Base-by-base conservation (phyloP, 2,113 vertebrate genomes). In the Megaceryle maxima region DNA sequence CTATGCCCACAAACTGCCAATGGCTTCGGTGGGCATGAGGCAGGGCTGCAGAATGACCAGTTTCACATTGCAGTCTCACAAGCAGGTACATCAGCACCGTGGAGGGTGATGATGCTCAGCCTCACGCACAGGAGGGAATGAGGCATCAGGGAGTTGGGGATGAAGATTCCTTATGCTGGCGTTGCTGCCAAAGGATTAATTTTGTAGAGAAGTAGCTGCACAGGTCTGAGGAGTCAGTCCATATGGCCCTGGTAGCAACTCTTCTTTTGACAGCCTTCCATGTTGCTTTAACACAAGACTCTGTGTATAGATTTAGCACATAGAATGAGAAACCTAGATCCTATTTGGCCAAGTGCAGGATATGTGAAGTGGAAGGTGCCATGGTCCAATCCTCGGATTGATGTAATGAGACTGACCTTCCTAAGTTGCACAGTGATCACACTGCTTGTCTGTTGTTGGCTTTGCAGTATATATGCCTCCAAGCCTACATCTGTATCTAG, bases 71-170 rank as follows among this genome's bases (percentile, higher is more conserved):
- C 60, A 33, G 3, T 55, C 56, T 33, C 3, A 3, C 18, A 18
- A 56, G n/a, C 35, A 25, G 51, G 9, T 48, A 7, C 8, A 0
- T 2, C 1, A 1, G 20, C 21, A 41, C 62, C 2, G 0, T 6
- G 37, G 37, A 16, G 5, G 10, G 9, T 68, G 72, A 13, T 26
- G 31, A 26, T 76, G 76, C 55, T 86, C 22, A 28, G 29, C 39
- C 76, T 25, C 0, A 6, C 50, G 68, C 53, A 35, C 46, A 28
- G 74, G 31, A 69, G 35, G 16, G 41, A 70, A 24, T 24, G 41
- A 44, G 51, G 22, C 20, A 48, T 29, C 25, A 43, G 33, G 26
- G 51, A 85, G 39, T 5, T 79, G n/a, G 35, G 57, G 11, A 46
- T 25, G 26, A 41, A 62, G 79, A 55, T 29, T 64, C 19, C 22